Conservation (phyloP, 1,140 invertebrate genomes). For the Nomia melanderi region DNA sequence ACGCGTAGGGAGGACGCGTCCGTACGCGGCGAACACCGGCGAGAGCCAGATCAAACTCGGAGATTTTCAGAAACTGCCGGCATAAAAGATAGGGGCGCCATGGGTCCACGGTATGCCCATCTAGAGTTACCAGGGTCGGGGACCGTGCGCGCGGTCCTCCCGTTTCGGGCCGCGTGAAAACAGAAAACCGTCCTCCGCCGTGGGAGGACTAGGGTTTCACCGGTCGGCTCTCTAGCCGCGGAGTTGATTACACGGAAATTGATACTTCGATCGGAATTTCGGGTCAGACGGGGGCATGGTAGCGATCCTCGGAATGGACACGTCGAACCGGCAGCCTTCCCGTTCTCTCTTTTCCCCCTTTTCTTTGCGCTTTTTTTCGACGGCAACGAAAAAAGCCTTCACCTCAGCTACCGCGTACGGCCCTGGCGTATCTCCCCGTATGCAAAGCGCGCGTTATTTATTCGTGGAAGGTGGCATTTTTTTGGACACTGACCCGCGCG, state of each 20-base stretch:
- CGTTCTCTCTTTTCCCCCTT: no score
- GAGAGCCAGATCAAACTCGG: conserved; percentile 72
- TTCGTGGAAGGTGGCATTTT: conserved; percentile 70
- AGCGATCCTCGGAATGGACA: no score
- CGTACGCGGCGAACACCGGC: no score
- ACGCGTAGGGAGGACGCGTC: no score
- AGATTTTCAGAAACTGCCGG: conserved; percentile 75
- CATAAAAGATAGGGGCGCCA: conserved; percentile 78
- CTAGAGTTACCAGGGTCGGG: conserved; percentile 75
- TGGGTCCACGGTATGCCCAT: conserved; percentile 66
- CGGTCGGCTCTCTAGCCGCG: not conserved
- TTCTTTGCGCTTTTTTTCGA: no score
- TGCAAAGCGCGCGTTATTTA: conserved; percentile 67
- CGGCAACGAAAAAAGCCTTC: no score
- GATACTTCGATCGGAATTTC: conserved; percentile 32
- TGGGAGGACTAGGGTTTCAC: conserved; percentile 3
- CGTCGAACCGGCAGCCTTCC: no score
- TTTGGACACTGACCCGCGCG: conserved; percentile 64
- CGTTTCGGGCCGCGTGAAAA: conserved; percentile 10
- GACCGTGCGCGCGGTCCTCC: conserved; percentile 1
- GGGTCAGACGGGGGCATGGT: not conserved
- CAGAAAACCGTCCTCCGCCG: not conserved
- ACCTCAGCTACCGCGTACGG: no score
- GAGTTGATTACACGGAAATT: conserved; percentile 19
- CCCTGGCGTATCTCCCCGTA: conserved; percentile 28